A percentile compares a stretch with the other conserved stretches of the same genome.
These are phyloP conservation scores for Thamnaconus septentrionalis DNA, from an alignment of 2,113 vertebrate species.

Conservation along the genomic window DNA sequence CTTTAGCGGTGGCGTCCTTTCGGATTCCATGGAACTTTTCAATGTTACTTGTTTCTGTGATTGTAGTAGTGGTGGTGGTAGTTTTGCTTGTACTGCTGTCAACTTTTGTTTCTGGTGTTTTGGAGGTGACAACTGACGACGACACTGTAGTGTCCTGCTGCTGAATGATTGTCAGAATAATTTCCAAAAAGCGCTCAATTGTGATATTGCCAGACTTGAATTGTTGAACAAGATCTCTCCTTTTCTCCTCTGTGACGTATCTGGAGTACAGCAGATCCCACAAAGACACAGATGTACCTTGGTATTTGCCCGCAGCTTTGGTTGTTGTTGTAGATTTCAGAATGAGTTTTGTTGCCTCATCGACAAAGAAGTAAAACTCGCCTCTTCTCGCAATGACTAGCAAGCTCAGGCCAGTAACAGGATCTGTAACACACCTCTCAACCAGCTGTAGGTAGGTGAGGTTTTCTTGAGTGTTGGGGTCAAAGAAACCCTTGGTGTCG, in stretches of 20 bases:
- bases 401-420: conserved; percentile 62
- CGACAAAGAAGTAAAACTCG: conserved; percentile 69
- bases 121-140: neutral
- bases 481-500: conserved; percentile 71
- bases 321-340: conserved; percentile 68
- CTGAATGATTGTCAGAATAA: conserved; percentile 58
- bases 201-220: conserved; percentile 67
- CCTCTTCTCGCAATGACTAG: conserved; percentile 74
- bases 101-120: conserved; percentile 61
- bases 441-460: conserved; percentile 81
- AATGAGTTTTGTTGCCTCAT: conserved; percentile 56
- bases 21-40: conserved; percentile 8
- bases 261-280: conserved; percentile 82
- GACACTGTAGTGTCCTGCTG: neutral
- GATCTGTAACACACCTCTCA: conserved; percentile 71
- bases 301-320: conserved; percentile 72
- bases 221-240: conserved; percentile 68
- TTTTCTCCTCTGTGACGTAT: conserved; percentile 73
- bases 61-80: conserved; percentile 59
- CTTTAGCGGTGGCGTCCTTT: conserved; percentile 31
- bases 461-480: conserved; percentile 78
- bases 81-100: conserved; percentile 70
- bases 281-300: conserved; percentile 63
- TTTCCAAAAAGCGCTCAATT: conserved; percentile 63
- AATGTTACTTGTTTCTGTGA: neutral